Conservation (phyloP, 2,797 vertebrate species). For the Myotis planiceps region DNA sequence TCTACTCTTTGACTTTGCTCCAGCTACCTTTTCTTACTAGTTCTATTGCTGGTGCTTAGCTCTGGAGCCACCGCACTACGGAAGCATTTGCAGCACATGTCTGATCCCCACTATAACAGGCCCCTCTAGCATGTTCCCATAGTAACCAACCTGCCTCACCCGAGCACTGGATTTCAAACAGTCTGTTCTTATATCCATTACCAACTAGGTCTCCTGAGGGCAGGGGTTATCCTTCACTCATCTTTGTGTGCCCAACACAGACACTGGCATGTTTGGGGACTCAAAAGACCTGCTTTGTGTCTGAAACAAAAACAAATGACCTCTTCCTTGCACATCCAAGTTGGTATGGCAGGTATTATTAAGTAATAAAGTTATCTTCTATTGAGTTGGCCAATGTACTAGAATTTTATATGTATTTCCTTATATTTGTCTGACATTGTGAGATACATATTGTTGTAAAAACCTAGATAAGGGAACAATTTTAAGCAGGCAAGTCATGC, state of each 20-base stretch:
- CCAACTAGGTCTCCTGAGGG: not conserved
- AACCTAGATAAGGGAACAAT: not conserved
- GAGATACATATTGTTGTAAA: not conserved
- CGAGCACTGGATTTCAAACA: not conserved
- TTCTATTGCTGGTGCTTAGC: not conserved
- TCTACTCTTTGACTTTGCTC: not conserved
- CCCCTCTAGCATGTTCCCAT: too few relatives aligned
- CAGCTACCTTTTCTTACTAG: not conserved
- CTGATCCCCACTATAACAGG: not conserved
- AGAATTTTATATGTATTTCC: not conserved
- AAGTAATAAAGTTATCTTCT: not conserved
- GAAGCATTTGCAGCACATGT: not conserved
- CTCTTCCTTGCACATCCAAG: not conserved
- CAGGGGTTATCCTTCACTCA: not conserved
- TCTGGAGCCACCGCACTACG: not conserved
- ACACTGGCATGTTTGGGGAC: not conserved
- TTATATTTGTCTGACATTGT: not conserved
- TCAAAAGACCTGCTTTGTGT: not conserved
- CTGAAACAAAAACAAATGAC: not conserved
- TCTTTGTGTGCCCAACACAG: not conserved
- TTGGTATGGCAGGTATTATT: not conserved
- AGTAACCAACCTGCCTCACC: not conserved
- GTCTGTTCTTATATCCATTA: not conserved
- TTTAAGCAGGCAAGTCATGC: rapidly evolving
- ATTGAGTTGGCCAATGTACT: not conserved